Evolutionary conservation across 2,888 invertebrate genomes (phyloP), one percentile per base, ranked within the genome.

Genomic region (Cephonodes hylas): DNA sequence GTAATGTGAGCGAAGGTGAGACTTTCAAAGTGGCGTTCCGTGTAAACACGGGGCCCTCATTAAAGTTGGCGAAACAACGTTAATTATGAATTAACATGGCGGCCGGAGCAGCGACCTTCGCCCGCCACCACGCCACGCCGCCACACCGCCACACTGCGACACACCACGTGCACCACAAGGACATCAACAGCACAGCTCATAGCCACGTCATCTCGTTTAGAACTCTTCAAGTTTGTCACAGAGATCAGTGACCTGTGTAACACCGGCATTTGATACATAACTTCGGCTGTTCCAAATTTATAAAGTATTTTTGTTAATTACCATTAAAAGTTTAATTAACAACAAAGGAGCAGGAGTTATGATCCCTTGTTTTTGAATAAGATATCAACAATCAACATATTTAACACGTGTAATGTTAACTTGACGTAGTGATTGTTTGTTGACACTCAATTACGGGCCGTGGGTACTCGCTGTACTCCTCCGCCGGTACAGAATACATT

Each of bases 31-130:
- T 81, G 75, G 72, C 69, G 74, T 79, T 76, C 70, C 78, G 67
- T 83, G 84, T 84, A 74, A 78, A 80, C 83, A 81, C 75, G 62
- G 69, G 71, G 72, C 72, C 70, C 79, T 83, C 80, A 82, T 84
- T 84, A 80, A 78, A 81, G 77, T 80, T 80, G 73, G 75, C 64
- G 72, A 73, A 82, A 81, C 83, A 78, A 69, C 72, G 75, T 84
- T 83, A 81, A 85, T 85, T 81, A 83, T 81, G 78, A 80, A 83
- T 81, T 72, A 80, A 74, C 72, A 67, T 61, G 67, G 53, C 68
- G 66, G n/a, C n/a, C 61, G 63, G 31, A 60, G 44, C 2, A 53
- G 63, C 53, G 46, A 45, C 22, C 27, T 7, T n/a, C 23, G 53
- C 34, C 46, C 58, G 18, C 63, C 42, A 25, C 60, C 44, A 58